Evolutionary conservation across 2,797 vertebrate genomes (phyloP).

Genomic region (Characodon lateralis): DNA sequence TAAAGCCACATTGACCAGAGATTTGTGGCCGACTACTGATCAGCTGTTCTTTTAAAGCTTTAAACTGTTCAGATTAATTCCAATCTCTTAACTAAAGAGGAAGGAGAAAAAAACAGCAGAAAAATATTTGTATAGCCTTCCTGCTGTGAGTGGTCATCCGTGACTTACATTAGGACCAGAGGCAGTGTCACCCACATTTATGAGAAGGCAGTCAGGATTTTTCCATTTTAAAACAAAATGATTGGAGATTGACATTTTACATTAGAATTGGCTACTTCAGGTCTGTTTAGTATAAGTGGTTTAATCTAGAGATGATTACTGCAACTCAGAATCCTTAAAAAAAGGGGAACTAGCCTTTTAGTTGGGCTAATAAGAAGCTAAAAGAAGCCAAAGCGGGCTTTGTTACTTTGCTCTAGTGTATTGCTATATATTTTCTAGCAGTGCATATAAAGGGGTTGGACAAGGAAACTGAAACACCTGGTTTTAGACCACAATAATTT

Average conservation of each 20-base stretch:
- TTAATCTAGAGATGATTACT: no score
- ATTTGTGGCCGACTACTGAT: background rate
- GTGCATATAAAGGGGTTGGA: no score
- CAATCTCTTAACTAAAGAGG: background rate
- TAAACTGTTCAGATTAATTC: background rate
- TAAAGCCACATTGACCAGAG: background rate
- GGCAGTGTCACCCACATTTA: background rate
- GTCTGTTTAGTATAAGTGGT: no score
- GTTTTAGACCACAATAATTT: no score
- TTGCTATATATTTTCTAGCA: no score
- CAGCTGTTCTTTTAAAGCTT: background rate
- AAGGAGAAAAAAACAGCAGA: background rate
- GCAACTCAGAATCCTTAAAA: no score
- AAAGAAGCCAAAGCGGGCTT: no score
- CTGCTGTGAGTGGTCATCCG: background rate
- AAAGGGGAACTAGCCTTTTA: no score
- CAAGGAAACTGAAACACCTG: no score
- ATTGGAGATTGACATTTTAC: background rate
- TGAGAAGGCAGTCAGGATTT: background rate
- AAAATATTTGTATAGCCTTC: background rate
- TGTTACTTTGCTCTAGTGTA: no score
- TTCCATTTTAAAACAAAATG: background rate
- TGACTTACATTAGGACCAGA: background rate
- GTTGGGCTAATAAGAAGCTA: no score
- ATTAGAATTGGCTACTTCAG: no score